Evolutionary conservation across 1,140 invertebrate genomes (phyloP), one percentile per base, ranked within the genome.

Genomic region (Drosophila seguyi): DNA sequence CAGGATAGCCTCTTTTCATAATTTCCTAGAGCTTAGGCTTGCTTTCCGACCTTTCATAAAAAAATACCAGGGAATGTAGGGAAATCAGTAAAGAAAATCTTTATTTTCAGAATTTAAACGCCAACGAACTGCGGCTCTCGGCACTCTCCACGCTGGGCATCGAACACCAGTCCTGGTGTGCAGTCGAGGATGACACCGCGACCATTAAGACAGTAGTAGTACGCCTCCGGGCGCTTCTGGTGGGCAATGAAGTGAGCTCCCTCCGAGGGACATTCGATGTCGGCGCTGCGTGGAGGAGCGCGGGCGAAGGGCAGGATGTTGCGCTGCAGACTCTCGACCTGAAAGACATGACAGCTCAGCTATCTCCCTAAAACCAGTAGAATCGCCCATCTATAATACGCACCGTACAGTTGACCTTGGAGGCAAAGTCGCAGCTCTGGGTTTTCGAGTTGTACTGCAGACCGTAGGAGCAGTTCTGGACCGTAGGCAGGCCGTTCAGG

Each of bases 121-220:
- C 39, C 36, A 2, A 79, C 41, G 20, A 67, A 60, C 16, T 72
- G 56, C 0, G 79, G 71, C 34, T 79, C 75, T 20, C 81, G 81
- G 52, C 91, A 92, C 22, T 82, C 72, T 50, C 83, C 56, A 2
- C 45, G 25, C 48, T 67, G 57, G 41, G 63, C 50, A 66, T 92
- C 91, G 31, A 77, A 92, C 0, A 90, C 62, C 57, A 92, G 57
- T 14, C 91, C 91, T 4, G 91, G 91, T 8, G 91, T 92, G 61
- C 91, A 92, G 14, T 91, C 85, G 50, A 92, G 41, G 18, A 52
- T 76, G 31, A 92, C 71, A 20, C 87, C 91, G 34, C 63, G 72
- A 0, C 91, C 91, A 52, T 92, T 77, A 47, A 75, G 14, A 25
- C 91, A 92, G 22, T 81, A 92, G 38, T 92, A 92, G 47, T 92